A percentile compares a stretch with the other conserved stretches of the same genome.
Evolutionary conservation across 2,888 invertebrate species (phyloP).

Genomic region (Entomobrya proxima): DNA sequence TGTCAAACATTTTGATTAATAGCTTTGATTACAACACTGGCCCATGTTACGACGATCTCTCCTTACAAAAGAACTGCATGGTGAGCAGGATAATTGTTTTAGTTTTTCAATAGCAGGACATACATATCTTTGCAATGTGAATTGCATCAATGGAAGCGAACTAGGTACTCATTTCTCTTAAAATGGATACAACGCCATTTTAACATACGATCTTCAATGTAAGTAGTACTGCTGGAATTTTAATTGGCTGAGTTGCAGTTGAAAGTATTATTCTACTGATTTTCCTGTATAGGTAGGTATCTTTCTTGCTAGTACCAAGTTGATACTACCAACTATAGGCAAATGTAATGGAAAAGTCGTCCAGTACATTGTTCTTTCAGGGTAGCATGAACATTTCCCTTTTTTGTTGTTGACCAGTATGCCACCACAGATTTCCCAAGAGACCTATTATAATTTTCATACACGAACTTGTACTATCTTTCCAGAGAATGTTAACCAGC

Average conservation of each 20-base stretch:
- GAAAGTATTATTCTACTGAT: conserved; percentile 18
- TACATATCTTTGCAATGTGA: background rate
- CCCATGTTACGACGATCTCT: background rate
- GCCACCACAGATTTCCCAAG: conserved; percentile 54
- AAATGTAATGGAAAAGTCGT: background rate
- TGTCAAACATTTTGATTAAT: conserved; percentile 66
- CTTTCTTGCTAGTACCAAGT: too few relatives aligned
- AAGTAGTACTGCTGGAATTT: conserved; percentile 40
- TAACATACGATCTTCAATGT: background rate
- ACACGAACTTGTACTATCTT: conserved; percentile 26
- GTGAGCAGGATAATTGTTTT: conserved; percentile 57
- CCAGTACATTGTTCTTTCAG: background rate
- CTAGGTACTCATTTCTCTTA: background rate
- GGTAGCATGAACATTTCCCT: conserved; percentile 3
- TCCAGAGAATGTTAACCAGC: background rate
- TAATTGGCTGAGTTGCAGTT: conserved; percentile 44
- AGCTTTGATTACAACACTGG: conserved; percentile 52
- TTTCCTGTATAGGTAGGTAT: too few relatives aligned
- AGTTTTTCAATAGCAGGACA: conserved; percentile 26
- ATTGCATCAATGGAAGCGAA: background rate
- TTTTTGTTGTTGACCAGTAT: conserved; percentile 56
- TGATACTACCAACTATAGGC: too few relatives aligned
- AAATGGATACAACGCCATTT: background rate
- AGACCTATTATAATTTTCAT: conserved; percentile 61
- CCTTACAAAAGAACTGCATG: background rate